Evolutionary conservation across 2,797 vertebrate species (phyloP).

Genomic region (Aldrovandia affinis): DNA sequence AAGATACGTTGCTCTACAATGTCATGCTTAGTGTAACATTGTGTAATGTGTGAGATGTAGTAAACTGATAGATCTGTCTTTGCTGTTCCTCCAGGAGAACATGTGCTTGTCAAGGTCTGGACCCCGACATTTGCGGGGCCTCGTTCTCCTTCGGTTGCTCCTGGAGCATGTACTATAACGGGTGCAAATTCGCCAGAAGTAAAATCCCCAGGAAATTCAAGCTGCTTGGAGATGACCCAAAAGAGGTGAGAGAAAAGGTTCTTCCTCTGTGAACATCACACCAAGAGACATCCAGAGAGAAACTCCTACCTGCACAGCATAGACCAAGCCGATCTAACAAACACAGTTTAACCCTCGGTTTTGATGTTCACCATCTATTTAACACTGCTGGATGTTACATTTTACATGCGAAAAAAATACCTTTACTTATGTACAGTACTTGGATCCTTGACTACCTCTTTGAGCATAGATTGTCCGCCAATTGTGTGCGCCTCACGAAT

Average conservation of each 20-base stretch:
- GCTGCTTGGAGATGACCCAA: constrained; percentile 90
- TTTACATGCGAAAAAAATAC: too few relatives aligned
- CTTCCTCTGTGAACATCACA: neutral
- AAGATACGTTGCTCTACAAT: neutral
- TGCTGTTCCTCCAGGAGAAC: constrained; percentile 78
- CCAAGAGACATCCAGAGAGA: neutral
- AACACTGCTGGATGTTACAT: too few relatives aligned
- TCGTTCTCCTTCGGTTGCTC: constrained; percentile 99
- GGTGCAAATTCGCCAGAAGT: constrained; percentile 98
- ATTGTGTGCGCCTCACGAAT: neutral
- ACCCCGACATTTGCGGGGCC: constrained; percentile 90
- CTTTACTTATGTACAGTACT: too few relatives aligned
- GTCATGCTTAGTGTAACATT: neutral
- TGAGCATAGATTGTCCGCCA: neutral
- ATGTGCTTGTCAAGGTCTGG: constrained; percentile 95
- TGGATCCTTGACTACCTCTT: neutral
- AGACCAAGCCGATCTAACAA: neutral
- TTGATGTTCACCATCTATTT: too few relatives aligned
- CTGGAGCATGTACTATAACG: constrained; percentile 99
- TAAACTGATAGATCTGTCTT: neutral
- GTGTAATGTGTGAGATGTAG: neutral
- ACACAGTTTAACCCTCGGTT: too few relatives aligned
- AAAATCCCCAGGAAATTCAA: constrained; percentile 98
- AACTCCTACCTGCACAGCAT: neutral
- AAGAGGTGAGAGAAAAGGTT: constrained; percentile 78